Evolutionary conservation across 2,888 invertebrate genomes (phyloP).

Genomic region (Drosophila suboccidentalis): DNA sequence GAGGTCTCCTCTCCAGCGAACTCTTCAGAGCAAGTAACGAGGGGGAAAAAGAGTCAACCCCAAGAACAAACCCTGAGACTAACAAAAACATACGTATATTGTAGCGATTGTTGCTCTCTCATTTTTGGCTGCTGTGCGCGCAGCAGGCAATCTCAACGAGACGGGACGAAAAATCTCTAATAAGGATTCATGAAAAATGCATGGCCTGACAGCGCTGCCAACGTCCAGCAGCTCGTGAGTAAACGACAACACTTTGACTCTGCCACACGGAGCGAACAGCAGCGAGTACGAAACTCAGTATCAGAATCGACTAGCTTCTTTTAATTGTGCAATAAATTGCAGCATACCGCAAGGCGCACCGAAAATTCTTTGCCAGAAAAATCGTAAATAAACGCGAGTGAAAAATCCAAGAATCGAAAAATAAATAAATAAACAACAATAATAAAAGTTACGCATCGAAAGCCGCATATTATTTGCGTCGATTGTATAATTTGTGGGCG

Average conservation of each 20-base stretch:
- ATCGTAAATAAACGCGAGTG: slow-evolving; percentile 59
- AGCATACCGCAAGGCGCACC: slow-evolving; percentile 38
- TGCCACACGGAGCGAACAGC: slow-evolving; percentile 77
- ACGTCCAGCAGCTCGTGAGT: slow-evolving; percentile 80
- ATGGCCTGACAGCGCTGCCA: slow-evolving; percentile 75
- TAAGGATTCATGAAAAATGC: slow-evolving; percentile 83
- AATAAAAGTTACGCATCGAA: slow-evolving; percentile 9
- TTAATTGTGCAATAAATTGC: slow-evolving; percentile 64
- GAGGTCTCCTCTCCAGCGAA: neutral
- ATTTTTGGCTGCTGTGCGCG: slow-evolving; percentile 54
- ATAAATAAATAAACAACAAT: neutral
- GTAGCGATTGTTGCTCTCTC: slow-evolving; percentile 32
- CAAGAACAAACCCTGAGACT: slow-evolving; percentile 4
- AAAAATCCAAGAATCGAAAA: slow-evolving; percentile 2
- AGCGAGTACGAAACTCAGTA: slow-evolving; percentile 33
- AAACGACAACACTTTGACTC: slow-evolving; percentile 84
- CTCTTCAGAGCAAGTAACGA: neutral
- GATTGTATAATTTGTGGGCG: slow-evolving; percentile 72
- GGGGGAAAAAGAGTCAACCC: slow-evolving; percentile 2
- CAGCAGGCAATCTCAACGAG: slow-evolving; percentile 54
- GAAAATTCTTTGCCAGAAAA: neutral
- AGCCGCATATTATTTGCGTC: slow-evolving; percentile 46
- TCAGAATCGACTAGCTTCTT: slow-evolving; percentile 20
- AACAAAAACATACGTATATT: slow-evolving; percentile 11
- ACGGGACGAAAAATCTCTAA: slow-evolving; percentile 73